Percentiles rank a stretch among this genome's conserved stretches.
Evolutionary conservation across 2,888 invertebrate genomes (phyloP).

Genomic region (Rhogogaster chlorosoma): DNA sequence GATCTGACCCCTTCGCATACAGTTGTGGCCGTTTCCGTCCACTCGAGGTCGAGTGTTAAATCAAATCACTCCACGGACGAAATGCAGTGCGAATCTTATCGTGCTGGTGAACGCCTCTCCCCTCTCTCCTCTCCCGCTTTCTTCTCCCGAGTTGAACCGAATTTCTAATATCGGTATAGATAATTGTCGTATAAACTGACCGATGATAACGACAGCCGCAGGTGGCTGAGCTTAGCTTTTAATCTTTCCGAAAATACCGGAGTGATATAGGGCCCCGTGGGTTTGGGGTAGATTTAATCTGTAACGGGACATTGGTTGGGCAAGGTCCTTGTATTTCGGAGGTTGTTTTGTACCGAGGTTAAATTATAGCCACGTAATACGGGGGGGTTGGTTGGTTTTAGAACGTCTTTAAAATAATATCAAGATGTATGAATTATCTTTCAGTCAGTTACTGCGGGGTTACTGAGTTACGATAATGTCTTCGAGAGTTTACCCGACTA

Average conservation of each 20-base stretch:
- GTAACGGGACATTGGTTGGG: background rate
- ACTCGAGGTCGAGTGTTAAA: background rate
- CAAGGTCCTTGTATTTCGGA: background rate
- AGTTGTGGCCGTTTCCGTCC: background rate
- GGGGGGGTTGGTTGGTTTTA: background rate
- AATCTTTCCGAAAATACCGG: slow-evolving; percentile 2
- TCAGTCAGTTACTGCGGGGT: background rate
- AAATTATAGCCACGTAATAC: slow-evolving; percentile 24
- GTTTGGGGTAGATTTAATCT: background rate
- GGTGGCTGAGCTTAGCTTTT: background rate
- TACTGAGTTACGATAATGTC: slow-evolving; percentile 28
- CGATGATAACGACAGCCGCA: background rate
- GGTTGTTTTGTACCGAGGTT: background rate
- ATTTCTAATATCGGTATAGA: background rate
- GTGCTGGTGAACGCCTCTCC: too few species aligned
- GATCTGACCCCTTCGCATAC: background rate
- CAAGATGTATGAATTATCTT: background rate
- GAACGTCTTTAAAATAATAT: background rate
- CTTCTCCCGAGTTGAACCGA: background rate
- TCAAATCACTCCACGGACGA: background rate
- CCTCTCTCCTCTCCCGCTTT: background rate
- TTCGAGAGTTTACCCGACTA: background rate
- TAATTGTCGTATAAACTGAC: background rate
- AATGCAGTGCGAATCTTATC: background rate
- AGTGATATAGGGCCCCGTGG: background rate